Evolutionary conservation across 2,113 vertebrate genomes (phyloP).

Genomic region (Gorilla gorilla): DNA sequence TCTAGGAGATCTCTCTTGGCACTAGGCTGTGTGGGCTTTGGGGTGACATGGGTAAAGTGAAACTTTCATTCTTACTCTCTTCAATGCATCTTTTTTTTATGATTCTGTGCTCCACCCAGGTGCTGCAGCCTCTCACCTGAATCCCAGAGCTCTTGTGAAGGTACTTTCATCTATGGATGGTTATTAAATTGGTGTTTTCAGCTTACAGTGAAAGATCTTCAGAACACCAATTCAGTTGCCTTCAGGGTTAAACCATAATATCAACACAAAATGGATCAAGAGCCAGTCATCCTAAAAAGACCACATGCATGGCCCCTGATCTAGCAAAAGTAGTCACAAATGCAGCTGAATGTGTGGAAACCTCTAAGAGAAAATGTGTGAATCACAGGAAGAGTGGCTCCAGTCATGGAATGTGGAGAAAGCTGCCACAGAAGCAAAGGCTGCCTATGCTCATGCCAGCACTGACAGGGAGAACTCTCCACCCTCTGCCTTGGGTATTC

Average conservation of each 20-base stretch:
- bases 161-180: not conserved
- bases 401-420: not conserved
- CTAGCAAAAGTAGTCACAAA: not conserved
- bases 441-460: fast-evolving
- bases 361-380: not conserved
- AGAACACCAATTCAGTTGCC: not conserved
- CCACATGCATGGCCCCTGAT: not conserved
- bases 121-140: not conserved
- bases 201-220: not conserved
- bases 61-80: not conserved
- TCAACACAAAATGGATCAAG: not conserved
- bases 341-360: not conserved
- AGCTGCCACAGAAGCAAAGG: not conserved
- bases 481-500: not conserved
- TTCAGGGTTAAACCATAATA: not conserved
- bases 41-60: not conserved
- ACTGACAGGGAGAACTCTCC: not conserved
- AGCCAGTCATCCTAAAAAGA: not conserved
- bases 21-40: not conserved
- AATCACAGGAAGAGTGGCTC: not conserved
- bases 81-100: not conserved
- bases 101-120: not conserved
- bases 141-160: not conserved
- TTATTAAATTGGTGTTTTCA: not conserved
- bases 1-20: not conserved